Evolutionary conservation across 1,140 invertebrate species (phyloP), one percentile per base, ranked within the genome.

Genomic region (Sycophila sp.): DNA sequence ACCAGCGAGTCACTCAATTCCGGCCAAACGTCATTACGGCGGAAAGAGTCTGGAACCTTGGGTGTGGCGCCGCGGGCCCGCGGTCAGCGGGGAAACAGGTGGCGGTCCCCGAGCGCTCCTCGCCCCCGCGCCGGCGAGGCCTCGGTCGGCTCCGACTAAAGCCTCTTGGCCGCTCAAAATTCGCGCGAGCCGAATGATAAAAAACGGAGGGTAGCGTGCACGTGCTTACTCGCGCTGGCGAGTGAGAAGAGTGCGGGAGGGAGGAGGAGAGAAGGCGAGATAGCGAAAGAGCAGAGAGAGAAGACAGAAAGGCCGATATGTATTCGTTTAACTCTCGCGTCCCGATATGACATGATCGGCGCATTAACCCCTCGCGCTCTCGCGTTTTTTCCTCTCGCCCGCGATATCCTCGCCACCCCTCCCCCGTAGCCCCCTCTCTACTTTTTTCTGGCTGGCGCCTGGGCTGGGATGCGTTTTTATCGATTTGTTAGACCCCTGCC

Each of bases 401-500:
- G 75, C 73, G 65, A 58, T 36, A 58, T 36, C 65, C 65, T 32
- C 51, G 24, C 60, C 45, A 38, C 58, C 66, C 30, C 71, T 66
- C 72, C 74, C 74, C 38, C 55, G 11, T 53, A 40, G 34, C 64
- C 47, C 47, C 42, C 45, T 28, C 73, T 60, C 74, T 75, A 72
- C 76, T 76, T 75, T 79, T 80, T 84, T 85, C 81, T 82, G 82
- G 78, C 83, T 85, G 82, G 69, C 59, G 82, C 78, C 84, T 85
- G 81, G 69, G 80, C 83, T 86, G 85, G 85, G 83, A 86, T 86
- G 85, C 85, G 83, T 86, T 86, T 85, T 85, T 86, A 86, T 86
- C 85, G 85, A 86, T 86, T 86, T 81, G 84, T 83, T 66, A 82
- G 81, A 83, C 81, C 80, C 82, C 80, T 78, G 80, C 78, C 77